A percentile compares a stretch with the other conserved stretches of the same genome.
These are phyloP conservation scores for Pyrrhosoma nymphula DNA, from an alignment of 2,888 invertebrate species.

Conservation along the genomic window DNA sequence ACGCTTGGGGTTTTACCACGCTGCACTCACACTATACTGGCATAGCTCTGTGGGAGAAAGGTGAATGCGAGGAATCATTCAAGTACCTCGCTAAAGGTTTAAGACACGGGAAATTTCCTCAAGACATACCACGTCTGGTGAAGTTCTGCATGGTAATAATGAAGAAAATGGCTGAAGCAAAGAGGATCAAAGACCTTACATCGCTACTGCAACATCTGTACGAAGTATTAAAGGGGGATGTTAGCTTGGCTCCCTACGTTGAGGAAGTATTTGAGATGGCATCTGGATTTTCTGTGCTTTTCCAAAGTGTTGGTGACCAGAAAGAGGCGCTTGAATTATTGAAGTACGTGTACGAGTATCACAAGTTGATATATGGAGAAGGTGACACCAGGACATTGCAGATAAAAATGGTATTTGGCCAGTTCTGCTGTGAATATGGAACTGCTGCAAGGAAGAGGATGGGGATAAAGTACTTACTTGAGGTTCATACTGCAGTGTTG, in stretches of 20 bases:
- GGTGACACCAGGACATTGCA: not conserved
- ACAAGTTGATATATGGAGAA: not conserved
- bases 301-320: not conserved
- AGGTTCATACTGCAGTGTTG: not conserved
- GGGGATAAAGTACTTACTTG: not conserved
- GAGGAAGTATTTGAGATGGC: not conserved
- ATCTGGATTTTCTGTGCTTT: not conserved
- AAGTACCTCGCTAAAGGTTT: not conserved
- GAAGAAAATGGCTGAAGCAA: not conserved
- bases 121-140: not conserved
- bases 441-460: too few relatives aligned
- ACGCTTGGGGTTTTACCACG: not conserved
- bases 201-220: not conserved
- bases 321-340: not conserved
- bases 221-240: not conserved
- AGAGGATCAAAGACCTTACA: not conserved
- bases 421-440: not conserved
- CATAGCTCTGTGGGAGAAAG: not conserved
- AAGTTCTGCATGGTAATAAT: not conserved
- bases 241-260: not conserved
- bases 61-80: not conserved
- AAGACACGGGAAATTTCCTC: not conserved
- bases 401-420: not conserved
- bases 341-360: not conserved
- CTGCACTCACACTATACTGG: not conserved